Evolutionary conservation across 2,888 invertebrate species (phyloP), one percentile per base, ranked within the genome.

Genomic region (Dynastes tityus): DNA sequence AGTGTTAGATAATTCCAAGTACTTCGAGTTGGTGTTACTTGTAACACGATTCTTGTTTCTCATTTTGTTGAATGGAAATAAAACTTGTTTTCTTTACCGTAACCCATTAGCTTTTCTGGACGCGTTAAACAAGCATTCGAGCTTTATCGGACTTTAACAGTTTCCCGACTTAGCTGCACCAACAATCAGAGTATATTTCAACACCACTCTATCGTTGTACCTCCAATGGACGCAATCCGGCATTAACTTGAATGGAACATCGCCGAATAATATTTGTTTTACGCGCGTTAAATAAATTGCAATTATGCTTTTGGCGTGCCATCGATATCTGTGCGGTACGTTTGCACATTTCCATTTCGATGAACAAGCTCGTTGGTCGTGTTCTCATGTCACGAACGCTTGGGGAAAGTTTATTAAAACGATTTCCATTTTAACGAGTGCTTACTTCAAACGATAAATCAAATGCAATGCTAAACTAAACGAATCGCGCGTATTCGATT

Each of bases 341-440:
- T 40, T 37, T 16, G 16, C 37, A 8, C 32, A 37, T 63, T 63
- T 63, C 13, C 37, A 37, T 29, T 63, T 32, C 27, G 27, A 63
- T 29, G 27, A 63, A 63, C 63, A 63, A 11, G n/a, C 45, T 45
- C 6, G 45, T 8, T 9, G 45, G 9, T 45, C 45, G 45, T 11
- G 8, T 45, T 45, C 45, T 45, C 45, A 1, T 22, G 27, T 22
- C 27, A 29, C 6, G 55, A 22, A 22, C 16, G 22, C n/a, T 2
- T 61, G 11, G n/a, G 65, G 37, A 65, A 65, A 37, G 65, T 65
- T 65, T 65, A 37, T 65, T 37, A 65, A 65, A 65, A 65, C 37
- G n/a, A 3, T 37, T 65, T 65, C 37, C n/a, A 40, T 65, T 65
- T 65, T 65, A 65, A 65, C 40, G 37, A 65, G 40, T 37, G 65